Evolutionary conservation across 2,113 vertebrate species (phyloP).

Genomic region (Mormoops blainvillei): DNA sequence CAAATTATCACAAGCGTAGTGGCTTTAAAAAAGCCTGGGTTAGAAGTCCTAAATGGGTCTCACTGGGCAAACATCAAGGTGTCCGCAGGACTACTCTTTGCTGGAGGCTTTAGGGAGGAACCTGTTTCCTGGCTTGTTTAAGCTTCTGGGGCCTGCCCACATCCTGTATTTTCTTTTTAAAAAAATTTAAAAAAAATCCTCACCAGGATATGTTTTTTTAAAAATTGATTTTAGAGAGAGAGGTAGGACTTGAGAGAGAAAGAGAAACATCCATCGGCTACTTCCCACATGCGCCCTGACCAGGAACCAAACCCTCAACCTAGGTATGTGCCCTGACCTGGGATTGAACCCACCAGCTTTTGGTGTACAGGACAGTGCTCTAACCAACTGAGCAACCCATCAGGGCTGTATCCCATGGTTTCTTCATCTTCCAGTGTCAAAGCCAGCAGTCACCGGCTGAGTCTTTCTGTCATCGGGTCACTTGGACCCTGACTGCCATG

Average conservation of each 20-base stretch:
- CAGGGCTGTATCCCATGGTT: neutral
- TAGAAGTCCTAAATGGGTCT: neutral
- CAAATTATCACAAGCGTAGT: neutral
- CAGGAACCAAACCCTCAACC: too few species aligned
- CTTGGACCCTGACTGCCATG: neutral
- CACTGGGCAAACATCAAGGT: neutral
- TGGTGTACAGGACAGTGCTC: too few species aligned
- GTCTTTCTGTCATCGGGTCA: neutral
- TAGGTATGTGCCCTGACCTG: too few species aligned
- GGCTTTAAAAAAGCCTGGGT: neutral
- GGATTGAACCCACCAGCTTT: too few species aligned
- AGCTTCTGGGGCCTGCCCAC: fast-evolving
- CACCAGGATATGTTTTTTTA: too few species aligned
- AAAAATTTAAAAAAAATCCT: too few species aligned
- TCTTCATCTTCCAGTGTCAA: neutral
- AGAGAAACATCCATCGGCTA: too few species aligned
- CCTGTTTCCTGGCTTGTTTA: neutral
- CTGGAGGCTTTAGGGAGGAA: neutral
- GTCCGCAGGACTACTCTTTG: fast-evolving
- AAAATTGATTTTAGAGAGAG: too few species aligned
- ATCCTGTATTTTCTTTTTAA: neutral
- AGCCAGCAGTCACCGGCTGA: fast-evolving
- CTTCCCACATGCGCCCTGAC: too few species aligned
- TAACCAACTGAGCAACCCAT: too few species aligned
- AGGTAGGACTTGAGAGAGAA: too few species aligned